Evolutionary conservation across 2,797 vertebrate genomes (phyloP), one percentile per base, ranked within the genome.

Genomic region (Amblyopsis hoosieri): DNA sequence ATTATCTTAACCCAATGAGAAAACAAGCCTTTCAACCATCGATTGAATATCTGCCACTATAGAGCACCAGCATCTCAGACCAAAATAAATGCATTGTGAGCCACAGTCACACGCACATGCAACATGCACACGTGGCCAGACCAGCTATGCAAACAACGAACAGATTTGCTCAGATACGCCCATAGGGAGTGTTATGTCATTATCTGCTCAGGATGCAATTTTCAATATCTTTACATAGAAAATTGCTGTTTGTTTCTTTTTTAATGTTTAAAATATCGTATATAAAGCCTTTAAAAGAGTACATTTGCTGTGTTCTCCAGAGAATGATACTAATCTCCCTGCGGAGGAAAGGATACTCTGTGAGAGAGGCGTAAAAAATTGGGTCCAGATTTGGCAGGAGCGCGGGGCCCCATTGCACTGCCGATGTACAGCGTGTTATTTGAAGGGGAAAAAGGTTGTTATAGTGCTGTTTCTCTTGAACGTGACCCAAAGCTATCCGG

Each of bases 401-500:
- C 31, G 1, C 1, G 50, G 69, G 74, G 33, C 15, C 73, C 74
- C 69, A 23, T 23, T 3, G 23, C 77, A 71, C 33, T 4, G 52
- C 75, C 63, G 72, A 71, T 57, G 54, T 80, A 60, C 45, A 64
- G 74, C 75, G 66, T 80, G 80, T 89, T 88, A 83, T 91, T 90
- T 83, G 83, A 83, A n/a, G 13, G 69, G 66, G 72, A 80, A 85
- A 79, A 85, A 87, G 73, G 86, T 84, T 86, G 82, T 84, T 82
- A 71, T 70, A 81, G 78, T 56, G 61, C 66, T 85, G 83, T 87
- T 90, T 79, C 69, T 87, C 71, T 89, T 87, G 86, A 88, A 75
- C 59, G 55, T 54, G 70, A 80, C 85, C 88, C 87, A 85, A 79
- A 78, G 53, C 64, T 69, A 54, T 79, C 69, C 75, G 72, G 72